Evolutionary conservation across 2,113 vertebrate genomes (phyloP).

Genomic region (Girardinichthys multiradiatus): DNA sequence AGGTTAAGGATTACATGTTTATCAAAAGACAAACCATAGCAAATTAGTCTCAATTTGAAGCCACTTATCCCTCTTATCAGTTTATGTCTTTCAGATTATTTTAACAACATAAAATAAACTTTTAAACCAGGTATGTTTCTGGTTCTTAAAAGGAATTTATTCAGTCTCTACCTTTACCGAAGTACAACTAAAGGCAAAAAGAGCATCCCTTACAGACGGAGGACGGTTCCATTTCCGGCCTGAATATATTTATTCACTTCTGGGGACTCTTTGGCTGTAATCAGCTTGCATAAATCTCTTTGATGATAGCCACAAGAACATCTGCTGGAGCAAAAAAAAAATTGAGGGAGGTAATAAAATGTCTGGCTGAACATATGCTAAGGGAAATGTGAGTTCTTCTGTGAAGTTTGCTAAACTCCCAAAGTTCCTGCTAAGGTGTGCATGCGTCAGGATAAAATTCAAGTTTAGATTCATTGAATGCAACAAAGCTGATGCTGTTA

Average conservation of each 20-base stretch:
- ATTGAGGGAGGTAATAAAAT: conserved; percentile 69
- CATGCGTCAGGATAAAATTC: conserved; percentile 30
- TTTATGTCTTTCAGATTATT: background rate
- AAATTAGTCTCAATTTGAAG: background rate
- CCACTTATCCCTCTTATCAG: background rate
- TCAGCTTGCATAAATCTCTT: conserved; percentile 81
- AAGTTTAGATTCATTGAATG: conserved; percentile 12
- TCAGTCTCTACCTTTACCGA: background rate
- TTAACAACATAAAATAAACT: background rate
- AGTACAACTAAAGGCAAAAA: conserved; percentile 47
- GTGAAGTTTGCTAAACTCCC: conserved; percentile 49
- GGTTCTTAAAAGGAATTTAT: background rate
- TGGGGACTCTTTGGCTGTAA: conserved; percentile 72
- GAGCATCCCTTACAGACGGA: conserved; percentile 55
- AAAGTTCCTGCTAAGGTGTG: conserved; percentile 45
- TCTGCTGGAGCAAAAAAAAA: conserved; percentile 74
- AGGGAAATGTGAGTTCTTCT: conserved; percentile 54
- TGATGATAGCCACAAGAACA: conserved; percentile 78
- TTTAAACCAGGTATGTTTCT: background rate
- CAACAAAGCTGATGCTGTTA: conserved; percentile 22
- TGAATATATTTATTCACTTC: conserved; percentile 75
- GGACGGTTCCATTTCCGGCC: conserved; percentile 57
- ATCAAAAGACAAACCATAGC: background rate
- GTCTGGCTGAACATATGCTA: conserved; percentile 70
- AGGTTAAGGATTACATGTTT: background rate